Conservation (phyloP, 1,140 invertebrate genomes). For the Drosophila navojoa region DNA sequence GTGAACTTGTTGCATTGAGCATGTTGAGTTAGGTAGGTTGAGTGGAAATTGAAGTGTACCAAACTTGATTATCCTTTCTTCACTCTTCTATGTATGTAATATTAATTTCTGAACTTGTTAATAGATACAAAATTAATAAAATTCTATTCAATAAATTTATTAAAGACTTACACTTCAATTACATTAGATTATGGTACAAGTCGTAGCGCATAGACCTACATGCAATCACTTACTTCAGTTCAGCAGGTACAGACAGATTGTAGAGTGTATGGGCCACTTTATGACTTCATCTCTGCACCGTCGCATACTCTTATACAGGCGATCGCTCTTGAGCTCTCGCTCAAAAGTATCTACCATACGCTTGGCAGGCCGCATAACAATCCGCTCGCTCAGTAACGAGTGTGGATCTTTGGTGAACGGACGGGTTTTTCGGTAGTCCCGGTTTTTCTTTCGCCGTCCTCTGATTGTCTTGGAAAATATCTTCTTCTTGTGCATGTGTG, state of each 20-base stretch:
- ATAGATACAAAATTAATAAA: no score
- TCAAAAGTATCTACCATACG: conserved; percentile 32
- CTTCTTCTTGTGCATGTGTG: conserved; percentile 42
- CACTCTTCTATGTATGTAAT: no score
- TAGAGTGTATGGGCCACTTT: conserved; percentile 11
- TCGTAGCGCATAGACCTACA: neutral
- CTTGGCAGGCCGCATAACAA: conserved; percentile 1
- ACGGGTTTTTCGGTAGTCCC: conserved; percentile 47
- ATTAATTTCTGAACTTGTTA: no score
- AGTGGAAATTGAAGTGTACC: no score
- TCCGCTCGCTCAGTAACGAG: conserved; percentile 29
- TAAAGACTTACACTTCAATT: neutral
- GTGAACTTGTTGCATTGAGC: neutral
- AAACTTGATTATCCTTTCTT: no score
- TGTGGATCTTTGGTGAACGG: conserved; percentile 57
- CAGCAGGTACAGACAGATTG: conserved; percentile 7
- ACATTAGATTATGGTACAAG: neutral
- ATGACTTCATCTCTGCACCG: conserved; percentile 3
- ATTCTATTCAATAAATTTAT: no score
- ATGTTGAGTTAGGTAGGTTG: no score
- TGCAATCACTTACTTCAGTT: neutral
- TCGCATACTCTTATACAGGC: conserved; percentile 5
- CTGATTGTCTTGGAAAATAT: conserved; percentile 74
- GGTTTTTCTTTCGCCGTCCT: conserved; percentile 53
- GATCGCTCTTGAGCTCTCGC: conserved; percentile 12